Conservation (phyloP, 2,888 invertebrate genomes). For the Parnassius orleans region DNA sequence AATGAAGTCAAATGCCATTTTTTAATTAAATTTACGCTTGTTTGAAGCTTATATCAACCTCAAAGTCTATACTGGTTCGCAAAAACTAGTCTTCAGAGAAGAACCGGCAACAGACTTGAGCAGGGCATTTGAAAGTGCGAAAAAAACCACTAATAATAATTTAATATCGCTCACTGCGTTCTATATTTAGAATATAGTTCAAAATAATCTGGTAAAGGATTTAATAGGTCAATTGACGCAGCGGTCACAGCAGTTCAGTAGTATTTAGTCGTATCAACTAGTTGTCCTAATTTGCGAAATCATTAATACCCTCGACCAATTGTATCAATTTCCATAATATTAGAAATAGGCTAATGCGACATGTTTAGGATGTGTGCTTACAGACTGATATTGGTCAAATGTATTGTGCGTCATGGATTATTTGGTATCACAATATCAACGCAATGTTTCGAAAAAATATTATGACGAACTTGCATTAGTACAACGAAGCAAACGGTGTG, state of each 20-base stretch:
- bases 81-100: too few species aligned
- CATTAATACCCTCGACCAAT: slow-evolving; percentile 32
- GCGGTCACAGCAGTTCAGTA: slow-evolving; percentile 13
- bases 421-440: too few species aligned
- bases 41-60: too few species aligned
- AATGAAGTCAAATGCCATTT: too few species aligned
- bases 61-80: too few species aligned
- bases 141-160: too few species aligned
- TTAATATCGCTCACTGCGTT: neutral
- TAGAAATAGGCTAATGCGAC: slow-evolving; percentile 41
- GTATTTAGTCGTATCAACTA: slow-evolving; percentile 3
- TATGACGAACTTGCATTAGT: too few species aligned
- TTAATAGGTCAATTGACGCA: slow-evolving; percentile 21
- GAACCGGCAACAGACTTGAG: too few species aligned
- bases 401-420: neutral
- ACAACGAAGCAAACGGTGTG: too few species aligned
- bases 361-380: slow-evolving; percentile 37
- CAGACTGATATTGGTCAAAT: neutral
- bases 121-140: too few species aligned
- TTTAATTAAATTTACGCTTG: too few species aligned
- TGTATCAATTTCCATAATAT: slow-evolving; percentile 38
- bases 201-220: slow-evolving; percentile 14
- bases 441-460: too few species aligned
- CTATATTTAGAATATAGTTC: slow-evolving; percentile 15
- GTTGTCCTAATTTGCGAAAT: slow-evolving; percentile 15